A percentile compares a stretch with the other conserved stretches of the same genome.
phyloP scores from a whole-genome alignment of 2,113 vertebrate species.

The Mystacornis crossleyi region DNA sequence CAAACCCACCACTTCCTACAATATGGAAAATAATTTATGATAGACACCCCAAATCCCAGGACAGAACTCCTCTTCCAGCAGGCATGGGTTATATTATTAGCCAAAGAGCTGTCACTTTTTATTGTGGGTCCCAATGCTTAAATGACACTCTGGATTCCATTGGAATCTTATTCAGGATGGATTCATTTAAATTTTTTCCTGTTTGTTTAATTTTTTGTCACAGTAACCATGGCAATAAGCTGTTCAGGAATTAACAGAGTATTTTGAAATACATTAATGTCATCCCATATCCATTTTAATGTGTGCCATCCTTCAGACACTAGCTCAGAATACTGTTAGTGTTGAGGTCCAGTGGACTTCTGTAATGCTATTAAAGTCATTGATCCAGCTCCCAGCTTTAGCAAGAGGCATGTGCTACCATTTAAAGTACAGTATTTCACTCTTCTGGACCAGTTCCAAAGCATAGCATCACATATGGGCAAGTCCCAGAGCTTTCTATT shows the following conservation, averaged over 20 bases:
- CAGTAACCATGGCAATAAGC: constrained; percentile 22
- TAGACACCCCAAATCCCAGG: neutral
- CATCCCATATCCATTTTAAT: neutral
- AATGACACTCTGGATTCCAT: neutral
- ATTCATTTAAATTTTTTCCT: neutral
- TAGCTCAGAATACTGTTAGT: neutral
- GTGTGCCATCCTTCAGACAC: neutral
- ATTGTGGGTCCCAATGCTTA: neutral
- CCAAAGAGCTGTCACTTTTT: neutral
- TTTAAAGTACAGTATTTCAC: constrained; percentile 1
- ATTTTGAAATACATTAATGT: neutral
- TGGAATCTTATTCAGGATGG: neutral
- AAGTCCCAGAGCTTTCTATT: neutral
- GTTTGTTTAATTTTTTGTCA: constrained; percentile 6
- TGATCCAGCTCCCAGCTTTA: neutral
- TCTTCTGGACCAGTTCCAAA: constrained; percentile 12
- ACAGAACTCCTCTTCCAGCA: neutral
- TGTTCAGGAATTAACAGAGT: constrained; percentile 12
- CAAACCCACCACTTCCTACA: neutral
- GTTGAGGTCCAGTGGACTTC: neutral
- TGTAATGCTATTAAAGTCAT: neutral
- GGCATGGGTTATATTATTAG: neutral
- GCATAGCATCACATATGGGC: neutral
- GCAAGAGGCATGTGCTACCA: neutral
- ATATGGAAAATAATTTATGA: neutral